phyloP scores from a whole-genome alignment of 2,888 invertebrate species.

The Caenorhabditis zanzibari region DNA sequence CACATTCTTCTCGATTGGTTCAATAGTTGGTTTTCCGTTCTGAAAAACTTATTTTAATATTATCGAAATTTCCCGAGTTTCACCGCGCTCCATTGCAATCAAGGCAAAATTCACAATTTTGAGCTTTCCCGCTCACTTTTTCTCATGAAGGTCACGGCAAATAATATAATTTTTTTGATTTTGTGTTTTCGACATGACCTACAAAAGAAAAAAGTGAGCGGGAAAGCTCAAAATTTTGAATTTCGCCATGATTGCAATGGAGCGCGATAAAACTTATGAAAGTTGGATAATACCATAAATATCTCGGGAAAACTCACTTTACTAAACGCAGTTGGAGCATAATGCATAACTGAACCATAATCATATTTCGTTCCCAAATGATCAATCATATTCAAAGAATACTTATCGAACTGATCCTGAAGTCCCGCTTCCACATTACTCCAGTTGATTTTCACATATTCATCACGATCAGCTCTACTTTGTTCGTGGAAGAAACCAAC shows the following conservation, averaged over 20 bases:
- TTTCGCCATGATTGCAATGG: too few relatives aligned
- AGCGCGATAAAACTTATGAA: too few relatives aligned
- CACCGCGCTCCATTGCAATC: too few relatives aligned
- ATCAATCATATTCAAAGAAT: slow-evolving; percentile 82
- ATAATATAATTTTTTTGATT: too few relatives aligned
- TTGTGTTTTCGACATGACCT: too few relatives aligned
- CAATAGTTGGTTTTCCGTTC: slow-evolving; percentile 82
- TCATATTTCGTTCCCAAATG: slow-evolving; percentile 84
- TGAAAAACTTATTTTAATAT: slow-evolving; percentile 34
- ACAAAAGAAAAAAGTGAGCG: background rate
- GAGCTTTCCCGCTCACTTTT: background rate
- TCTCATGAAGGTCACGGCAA: too few relatives aligned
- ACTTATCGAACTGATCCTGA: slow-evolving; percentile 83
- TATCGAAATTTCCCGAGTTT: too few relatives aligned
- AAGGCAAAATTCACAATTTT: too few relatives aligned
- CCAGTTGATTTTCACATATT: slow-evolving; percentile 83
- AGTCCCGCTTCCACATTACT: slow-evolving; percentile 82
- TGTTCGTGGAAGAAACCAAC: slow-evolving; percentile 84
- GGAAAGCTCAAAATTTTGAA: background rate
- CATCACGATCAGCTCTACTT: slow-evolving; percentile 83
- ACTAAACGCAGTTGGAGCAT: slow-evolving; percentile 85
- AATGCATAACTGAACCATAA: slow-evolving; percentile 85
- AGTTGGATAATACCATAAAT: too few relatives aligned
- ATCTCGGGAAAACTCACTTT: slow-evolving; percentile 82
- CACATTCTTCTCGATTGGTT: slow-evolving; percentile 77